Conservation (phyloP, 2,797 vertebrate genomes). For the Myotis daubentonii region DNA sequence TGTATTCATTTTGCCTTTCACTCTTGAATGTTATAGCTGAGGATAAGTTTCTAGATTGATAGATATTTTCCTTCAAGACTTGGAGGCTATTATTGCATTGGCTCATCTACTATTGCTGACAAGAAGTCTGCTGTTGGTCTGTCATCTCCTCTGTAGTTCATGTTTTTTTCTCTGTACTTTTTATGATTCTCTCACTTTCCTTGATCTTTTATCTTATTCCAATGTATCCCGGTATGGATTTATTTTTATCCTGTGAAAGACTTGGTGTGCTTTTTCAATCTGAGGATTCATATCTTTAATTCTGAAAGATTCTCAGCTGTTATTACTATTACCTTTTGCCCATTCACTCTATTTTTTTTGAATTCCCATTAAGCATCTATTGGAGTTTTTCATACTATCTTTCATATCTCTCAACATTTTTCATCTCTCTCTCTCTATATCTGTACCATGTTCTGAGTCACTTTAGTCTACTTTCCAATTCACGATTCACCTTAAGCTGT, state of each 20-base stretch:
- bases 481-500: not conserved
- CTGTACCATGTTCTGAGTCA: not conserved
- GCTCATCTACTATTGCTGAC: not conserved
- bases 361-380: not conserved
- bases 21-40: not conserved
- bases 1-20: not conserved
- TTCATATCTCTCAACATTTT: not conserved
- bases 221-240: too few relatives aligned
- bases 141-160: too few relatives aligned
- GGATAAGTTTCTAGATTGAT: not conserved
- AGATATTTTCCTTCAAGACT: not conserved
- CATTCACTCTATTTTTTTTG: not conserved
- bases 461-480: not conserved
- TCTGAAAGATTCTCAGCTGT: too few relatives aligned
- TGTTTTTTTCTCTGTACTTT: too few relatives aligned
- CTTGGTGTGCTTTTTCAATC: too few relatives aligned
- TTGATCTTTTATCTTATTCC: too few relatives aligned
- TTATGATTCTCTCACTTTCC: too few relatives aligned
- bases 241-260: too few relatives aligned
- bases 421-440: not conserved
- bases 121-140: not conserved
- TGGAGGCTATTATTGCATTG: not conserved
- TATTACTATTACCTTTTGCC: not conserved
- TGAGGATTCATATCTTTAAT: too few relatives aligned
- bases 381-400: not conserved